Conservation (phyloP, 2,797 vertebrate genomes). For the Etheostoma nigrum region DNA sequence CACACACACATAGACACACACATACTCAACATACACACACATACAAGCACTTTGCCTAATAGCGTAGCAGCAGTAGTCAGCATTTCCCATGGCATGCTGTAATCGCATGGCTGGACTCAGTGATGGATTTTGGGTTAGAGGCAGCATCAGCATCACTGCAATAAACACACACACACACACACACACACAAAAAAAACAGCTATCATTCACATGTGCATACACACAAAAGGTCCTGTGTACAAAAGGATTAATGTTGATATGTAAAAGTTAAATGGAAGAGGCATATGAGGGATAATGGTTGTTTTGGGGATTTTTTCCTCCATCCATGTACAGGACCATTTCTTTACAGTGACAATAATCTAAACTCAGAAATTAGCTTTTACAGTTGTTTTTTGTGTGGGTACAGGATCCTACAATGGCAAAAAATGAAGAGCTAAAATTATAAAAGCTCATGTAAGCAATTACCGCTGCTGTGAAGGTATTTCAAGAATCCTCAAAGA, state of each 20-base stretch:
- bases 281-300: conserved; percentile 32
- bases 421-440: conserved; percentile 24
- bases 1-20: conserved; percentile 33
- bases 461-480: conserved; percentile 1
- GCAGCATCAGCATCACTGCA: conserved; percentile 79
- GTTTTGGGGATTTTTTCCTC: neutral
- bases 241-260: conserved; percentile 54
- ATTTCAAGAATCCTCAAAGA: conserved; percentile 18
- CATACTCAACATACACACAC: conserved; percentile 43
- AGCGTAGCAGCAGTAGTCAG: conserved; percentile 85
- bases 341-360: conserved; percentile 26
- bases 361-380: conserved; percentile 30
- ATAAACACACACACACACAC: conserved; percentile 64
- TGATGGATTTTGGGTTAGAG: conserved; percentile 85
- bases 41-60: conserved; percentile 85
- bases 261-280: conserved; percentile 53
- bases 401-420: neutral
- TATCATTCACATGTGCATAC: conserved; percentile 42
- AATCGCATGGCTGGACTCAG: conserved; percentile 82
- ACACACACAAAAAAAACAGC: conserved; percentile 18
- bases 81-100: conserved; percentile 83
- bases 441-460: neutral
- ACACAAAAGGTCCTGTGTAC: conserved; percentile 54
- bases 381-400: neutral
- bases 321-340: neutral